Percentiles rank a stretch among this genome's conserved stretches.
phyloP scores from a whole-genome alignment of 2,888 invertebrate species.

The Eilema depressum region DNA sequence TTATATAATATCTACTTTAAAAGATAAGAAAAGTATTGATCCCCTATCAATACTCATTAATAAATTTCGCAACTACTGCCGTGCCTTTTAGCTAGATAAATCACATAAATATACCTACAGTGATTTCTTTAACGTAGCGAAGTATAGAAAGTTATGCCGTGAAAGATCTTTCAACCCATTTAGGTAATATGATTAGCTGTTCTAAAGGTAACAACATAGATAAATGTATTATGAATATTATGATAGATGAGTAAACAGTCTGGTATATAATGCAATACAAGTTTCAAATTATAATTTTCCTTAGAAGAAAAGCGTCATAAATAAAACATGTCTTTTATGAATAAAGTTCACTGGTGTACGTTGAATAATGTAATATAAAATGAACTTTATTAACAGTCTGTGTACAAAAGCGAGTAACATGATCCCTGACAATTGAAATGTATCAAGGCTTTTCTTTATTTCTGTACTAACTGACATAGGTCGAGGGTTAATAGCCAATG shows the following conservation, averaged over 20 bases:
- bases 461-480: slow-evolving; percentile 73
- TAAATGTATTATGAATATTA: too few species aligned
- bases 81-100: neutral
- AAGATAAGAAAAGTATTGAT: slow-evolving; percentile 1
- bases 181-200: too few species aligned
- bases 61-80: neutral
- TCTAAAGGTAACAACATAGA: too few species aligned
- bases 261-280: too few species aligned
- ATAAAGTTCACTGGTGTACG: neutral
- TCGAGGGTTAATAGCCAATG: slow-evolving; percentile 78
- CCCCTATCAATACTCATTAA: neutral
- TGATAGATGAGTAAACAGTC: too few species aligned
- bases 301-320: too few species aligned
- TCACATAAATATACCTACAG: neutral
- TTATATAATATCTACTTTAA: neutral
- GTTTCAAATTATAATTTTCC: too few species aligned
- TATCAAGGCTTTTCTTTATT: slow-evolving; percentile 79
- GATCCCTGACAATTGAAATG: slow-evolving; percentile 76
- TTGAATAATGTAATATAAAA: neutral
- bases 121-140: neutral
- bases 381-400: slow-evolving; percentile 41
- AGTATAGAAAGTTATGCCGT: too few species aligned
- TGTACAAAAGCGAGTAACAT: slow-evolving; percentile 66
- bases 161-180: too few species aligned
- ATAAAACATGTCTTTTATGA: too few species aligned